Evolutionary conservation across 2,888 invertebrate species (phyloP), one percentile per base, ranked within the genome.

Genomic region (Podotricha telesiphe): DNA sequence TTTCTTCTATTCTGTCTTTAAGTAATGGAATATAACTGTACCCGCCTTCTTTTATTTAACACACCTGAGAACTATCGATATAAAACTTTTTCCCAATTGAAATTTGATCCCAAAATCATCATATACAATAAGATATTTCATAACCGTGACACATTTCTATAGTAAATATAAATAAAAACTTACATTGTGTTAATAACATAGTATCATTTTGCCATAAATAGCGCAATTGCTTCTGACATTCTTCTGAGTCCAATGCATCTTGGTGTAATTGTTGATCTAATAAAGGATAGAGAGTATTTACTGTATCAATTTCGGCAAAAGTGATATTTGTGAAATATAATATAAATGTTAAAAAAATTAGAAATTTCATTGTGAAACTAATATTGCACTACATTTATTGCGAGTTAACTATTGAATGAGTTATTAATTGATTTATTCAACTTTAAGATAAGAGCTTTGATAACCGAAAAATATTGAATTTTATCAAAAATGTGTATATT

Each of bases 181-280:
- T 77, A 88, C 88, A 87, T 78, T 77, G 74, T 40, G 78, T 58
- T 37, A 80, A 68, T 20, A 87, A 73, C 2, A 74, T 8, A 0
- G 77, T 75, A 68, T 81, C 74, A 69, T 83, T 80, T 8, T 71
- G 73, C 7, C 72, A 61, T 13, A 89, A 77, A 69, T 81, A 83
- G 2, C 68, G 63, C 19, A 88, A 72, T 72, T 89, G 89, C 28
- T 79, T 72, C n/a, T 77, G 70, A 76, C 89, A 89, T 50, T 84
- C 55, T 47, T 81, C 79, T 13, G 79, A 69, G 77, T 89, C 80
- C 34, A 89, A 70, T 13, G 83, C 86, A 67, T 80, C 75, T 72
- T 84, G 78, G 74, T 80, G 86, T 48, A 87, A 76, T 69, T 81
- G 78, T 55, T 73, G 72, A 74, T 88, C 82, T 63, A 87, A 81